phyloP scores from a whole-genome alignment of 2,113 vertebrate species.

The Semnornis frantzii region DNA sequence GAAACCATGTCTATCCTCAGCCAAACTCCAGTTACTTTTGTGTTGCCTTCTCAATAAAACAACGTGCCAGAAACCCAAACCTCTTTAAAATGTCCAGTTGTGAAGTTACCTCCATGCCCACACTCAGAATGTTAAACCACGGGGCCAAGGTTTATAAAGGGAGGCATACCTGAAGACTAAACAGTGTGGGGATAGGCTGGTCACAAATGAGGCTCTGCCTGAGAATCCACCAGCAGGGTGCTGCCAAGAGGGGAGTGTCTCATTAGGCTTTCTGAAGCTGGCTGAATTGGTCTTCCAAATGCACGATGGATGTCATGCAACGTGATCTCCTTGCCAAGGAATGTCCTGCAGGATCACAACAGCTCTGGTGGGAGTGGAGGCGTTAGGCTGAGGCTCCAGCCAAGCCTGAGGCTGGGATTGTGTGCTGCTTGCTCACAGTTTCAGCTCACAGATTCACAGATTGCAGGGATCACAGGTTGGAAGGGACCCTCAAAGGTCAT shows the following conservation, averaged over 20 bases:
- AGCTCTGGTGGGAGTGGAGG: background rate
- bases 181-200: rapidly evolving
- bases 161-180: background rate
- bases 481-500: too few species aligned
- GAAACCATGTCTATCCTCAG: background rate
- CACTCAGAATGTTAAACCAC: background rate
- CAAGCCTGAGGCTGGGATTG: background rate
- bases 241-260: background rate
- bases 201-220: rapidly evolving
- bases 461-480: too few species aligned
- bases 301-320: rapidly evolving
- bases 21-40: slow-evolving; percentile 34
- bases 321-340: background rate
- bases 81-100: slow-evolving; percentile 40
- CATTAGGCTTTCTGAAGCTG: background rate
- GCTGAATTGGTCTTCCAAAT: rapidly evolving
- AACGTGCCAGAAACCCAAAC: background rate
- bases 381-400: background rate
- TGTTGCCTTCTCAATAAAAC: slow-evolving; percentile 52
- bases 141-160: background rate
- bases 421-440: background rate
- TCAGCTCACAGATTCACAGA: background rate
- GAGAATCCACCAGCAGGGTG: background rate
- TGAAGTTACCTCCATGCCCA: background rate
- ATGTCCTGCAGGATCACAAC: background rate